phyloP scores from a whole-genome alignment of 2,113 vertebrate species.

The Poecile atricapillus region DNA sequence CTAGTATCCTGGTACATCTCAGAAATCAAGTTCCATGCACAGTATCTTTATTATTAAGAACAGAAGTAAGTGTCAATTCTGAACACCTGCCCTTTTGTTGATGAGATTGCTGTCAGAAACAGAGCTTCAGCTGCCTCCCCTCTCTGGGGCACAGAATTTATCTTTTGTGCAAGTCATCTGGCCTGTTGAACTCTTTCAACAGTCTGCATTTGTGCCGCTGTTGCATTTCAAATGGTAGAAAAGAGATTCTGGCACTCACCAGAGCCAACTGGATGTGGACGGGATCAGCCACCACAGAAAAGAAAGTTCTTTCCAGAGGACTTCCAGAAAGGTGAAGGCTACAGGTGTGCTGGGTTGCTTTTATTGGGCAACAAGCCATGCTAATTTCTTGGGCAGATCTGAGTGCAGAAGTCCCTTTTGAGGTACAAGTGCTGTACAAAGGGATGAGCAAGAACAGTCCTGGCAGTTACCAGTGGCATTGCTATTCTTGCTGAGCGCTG shows the following conservation, averaged over 20 bases:
- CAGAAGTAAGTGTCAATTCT: background rate
- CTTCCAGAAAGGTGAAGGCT: background rate
- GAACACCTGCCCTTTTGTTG: constrained; percentile 18
- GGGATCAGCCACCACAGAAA: background rate
- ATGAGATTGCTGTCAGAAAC: constrained; percentile 10
- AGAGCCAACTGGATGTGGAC: background rate
- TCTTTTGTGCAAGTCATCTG: constrained; percentile 26
- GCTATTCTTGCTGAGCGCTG: rapidly evolving
- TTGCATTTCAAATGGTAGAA: constrained; percentile 48
- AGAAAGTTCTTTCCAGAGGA: background rate
- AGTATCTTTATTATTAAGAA: constrained; percentile 22
- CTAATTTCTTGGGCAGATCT: background rate
- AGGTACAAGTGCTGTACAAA: background rate
- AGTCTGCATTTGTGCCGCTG: constrained; percentile 40
- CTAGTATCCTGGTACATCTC: background rate
- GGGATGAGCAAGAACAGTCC: background rate
- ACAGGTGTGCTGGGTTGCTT: background rate
- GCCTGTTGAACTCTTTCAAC: constrained; percentile 46
- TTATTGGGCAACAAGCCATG: background rate
- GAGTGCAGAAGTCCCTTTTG: background rate
- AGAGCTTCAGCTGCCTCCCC: constrained; percentile 44
- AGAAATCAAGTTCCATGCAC: constrained; percentile 31
- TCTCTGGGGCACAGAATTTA: constrained; percentile 35
- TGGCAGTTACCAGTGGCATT: background rate
- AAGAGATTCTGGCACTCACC: background rate